Conservation (phyloP, 2,888 invertebrate species). For the Siphlonurus alternatus region DNA sequence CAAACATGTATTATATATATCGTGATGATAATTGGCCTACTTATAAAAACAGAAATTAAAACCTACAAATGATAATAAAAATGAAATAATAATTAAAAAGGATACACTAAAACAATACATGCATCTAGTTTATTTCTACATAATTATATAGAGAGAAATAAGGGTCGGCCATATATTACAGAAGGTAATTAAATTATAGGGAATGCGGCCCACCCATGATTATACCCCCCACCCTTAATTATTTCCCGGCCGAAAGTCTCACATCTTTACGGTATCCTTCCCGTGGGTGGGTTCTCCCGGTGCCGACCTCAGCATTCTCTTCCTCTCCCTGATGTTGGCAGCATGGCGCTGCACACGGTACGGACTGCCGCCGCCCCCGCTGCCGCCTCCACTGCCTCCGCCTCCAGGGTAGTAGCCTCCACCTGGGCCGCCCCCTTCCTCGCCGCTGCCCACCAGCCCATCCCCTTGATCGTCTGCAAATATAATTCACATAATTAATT, state of each 20-base stretch:
- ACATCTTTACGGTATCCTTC: slow-evolving; percentile 22
- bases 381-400: slow-evolving; percentile 14
- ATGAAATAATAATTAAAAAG: too few relatives aligned
- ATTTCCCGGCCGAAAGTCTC: slow-evolving; percentile 20
- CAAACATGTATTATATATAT: too few relatives aligned
- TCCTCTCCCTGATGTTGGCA: slow-evolving; percentile 90
- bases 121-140: too few relatives aligned
- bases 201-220: not conserved
- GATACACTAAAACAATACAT: too few relatives aligned
- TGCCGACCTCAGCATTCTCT: slow-evolving; percentile 96
- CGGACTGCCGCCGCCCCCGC: slow-evolving; percentile 42
- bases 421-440: slow-evolving; percentile 5
- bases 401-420: slow-evolving; percentile 13
- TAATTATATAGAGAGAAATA: too few relatives aligned
- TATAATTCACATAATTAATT: too few relatives aligned
- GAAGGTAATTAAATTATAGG: too few relatives aligned
- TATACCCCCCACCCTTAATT: not conserved
- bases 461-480: slow-evolving; percentile 6
- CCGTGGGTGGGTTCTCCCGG: slow-evolving; percentile 17
- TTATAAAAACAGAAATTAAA: too few relatives aligned
- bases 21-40: too few relatives aligned
- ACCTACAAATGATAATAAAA: too few relatives aligned
- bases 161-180: not conserved
- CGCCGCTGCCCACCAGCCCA: slow-evolving; percentile 4
- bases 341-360: slow-evolving; percentile 84